Evolutionary conservation across 2,797 vertebrate genomes (phyloP), one percentile per base, ranked within the genome.

Genomic region (Sebastolobus altivelis): DNA sequence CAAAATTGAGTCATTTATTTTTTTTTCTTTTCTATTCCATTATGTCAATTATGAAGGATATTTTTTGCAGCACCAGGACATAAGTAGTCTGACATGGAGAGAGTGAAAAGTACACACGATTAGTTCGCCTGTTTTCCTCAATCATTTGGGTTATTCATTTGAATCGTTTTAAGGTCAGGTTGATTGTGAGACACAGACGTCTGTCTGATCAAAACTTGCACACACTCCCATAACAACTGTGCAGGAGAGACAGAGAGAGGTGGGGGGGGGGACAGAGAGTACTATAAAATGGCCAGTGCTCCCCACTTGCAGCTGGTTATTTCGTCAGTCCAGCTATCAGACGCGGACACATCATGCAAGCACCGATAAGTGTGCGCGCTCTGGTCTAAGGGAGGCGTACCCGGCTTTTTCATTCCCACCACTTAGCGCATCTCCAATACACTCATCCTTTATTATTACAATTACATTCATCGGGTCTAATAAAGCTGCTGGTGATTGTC

Each of bases 381-480:
- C 75, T 62, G 85, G 87, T 95, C 93, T 90, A 91, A 83, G 88
- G 92, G 95, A 85, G 94, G 93, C 92, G 94, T 91, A 83, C 76
- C 83, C 77, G 29, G 62, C 80, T 88, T 83, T 81, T 74, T 72
- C 25, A 80, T 82, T 83, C 73, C 69, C 55, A 60, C 81, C 80
- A 90, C 75, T 87, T 85, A 61, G 76, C 22, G 49, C 60, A 77
- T 79, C 80, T 82, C 79, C 35, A 77, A 80, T 14, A 77, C 66
- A 35, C 56, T 55, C 75, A 73, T 49, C 71, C 75, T 70, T 83
- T 82, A 86, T 80, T 84, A 84, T 77, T 74, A 73, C 77, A 84
- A 69, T 82, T 68, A 62, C 70, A 80, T 77, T 83, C 43, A 85
- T 70, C 69, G 77, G n/a, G 60, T 60, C 54, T 68, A 87, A 87